These are phyloP conservation scores for Planococcus citri DNA, from an alignment of 1,140 invertebrate genomes.

Conservation along the genomic window DNA sequence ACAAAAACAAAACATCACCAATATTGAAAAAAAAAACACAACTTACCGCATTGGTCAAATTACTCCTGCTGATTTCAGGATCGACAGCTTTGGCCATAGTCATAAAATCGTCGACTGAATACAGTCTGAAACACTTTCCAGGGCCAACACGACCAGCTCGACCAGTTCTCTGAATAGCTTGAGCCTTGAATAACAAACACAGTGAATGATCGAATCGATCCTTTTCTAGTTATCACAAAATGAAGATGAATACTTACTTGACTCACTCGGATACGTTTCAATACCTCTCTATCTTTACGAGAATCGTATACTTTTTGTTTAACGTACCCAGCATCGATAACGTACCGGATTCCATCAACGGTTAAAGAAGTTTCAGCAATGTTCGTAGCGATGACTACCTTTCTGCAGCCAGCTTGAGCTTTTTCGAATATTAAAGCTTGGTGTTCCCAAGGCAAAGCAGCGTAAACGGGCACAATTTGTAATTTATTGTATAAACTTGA, in stretches of 20 bases:
- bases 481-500: not conserved
- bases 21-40: not conserved
- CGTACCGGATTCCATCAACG: not conserved
- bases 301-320: not conserved
- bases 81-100: not conserved
- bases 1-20: not conserved
- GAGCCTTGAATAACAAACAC: constrained; percentile 33
- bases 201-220: not conserved
- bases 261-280: not conserved
- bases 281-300: not conserved
- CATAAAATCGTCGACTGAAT: constrained; percentile 22
- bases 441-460: not conserved
- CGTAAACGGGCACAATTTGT: not conserved
- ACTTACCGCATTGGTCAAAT: not conserved
- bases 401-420: not conserved
- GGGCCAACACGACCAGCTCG: constrained; percentile 42
- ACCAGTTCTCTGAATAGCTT: constrained; percentile 40
- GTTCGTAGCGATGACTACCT: constrained; percentile 6
- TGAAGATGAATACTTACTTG: not conserved
- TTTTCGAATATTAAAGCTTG: not conserved
- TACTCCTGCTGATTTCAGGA: constrained; percentile 5
- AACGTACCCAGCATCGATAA: constrained; percentile 10
- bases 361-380: constrained; percentile 15
- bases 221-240: too few relatives aligned
- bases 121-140: constrained; percentile 40